Base-by-base conservation (phyloP, 2,113 vertebrate species). In the Tachuris rubrigastra region DNA sequence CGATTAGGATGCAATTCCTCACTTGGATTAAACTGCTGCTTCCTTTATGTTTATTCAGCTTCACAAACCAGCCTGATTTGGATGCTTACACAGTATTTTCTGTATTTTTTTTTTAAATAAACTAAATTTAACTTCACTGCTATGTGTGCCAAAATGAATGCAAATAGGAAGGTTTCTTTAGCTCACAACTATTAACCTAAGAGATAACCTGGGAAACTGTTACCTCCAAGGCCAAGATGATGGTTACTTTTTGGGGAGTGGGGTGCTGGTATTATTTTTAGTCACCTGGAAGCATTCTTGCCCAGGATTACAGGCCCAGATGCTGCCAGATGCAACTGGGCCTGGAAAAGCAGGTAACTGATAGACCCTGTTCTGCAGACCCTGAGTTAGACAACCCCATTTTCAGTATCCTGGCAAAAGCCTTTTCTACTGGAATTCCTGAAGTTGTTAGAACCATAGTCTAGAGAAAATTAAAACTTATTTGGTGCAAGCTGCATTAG, bases 21-120 rank as follows among this genome's bases (percentile, higher is more conserved):
- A 44, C 87, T 95, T 47, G 68, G 71, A 95, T 85, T 87, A 90
- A 93, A 89, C 75, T 55, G 35, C 58, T 85, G 53, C 66, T 89
- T 85, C 66, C 71, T 87, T 89, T 55, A 23, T 87, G 66, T 68
- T 75, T 85, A 82, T 22, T 60, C 77, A 94, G 80, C 77, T 50
- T 59, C 80, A 73, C 25, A 95, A 76, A 24, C 1, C 60, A 69
- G 46, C 68, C 86, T 92, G 76, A 88, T 94, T 80, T 89, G 42
- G 77, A 66, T 53, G 72, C 68, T 83, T 87, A 71, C 50, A 31
- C 27, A 35, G 82, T 55, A 42, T n/a, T 78, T 87, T 77, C n/a
- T 17, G 24, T 18, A 19, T 46, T 4, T 39, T 35, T 49, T 47
- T 49, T 47, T 24, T n/a, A n/a, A 21, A 77, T 25, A 22, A 63